Base-by-base conservation (phyloP, 2,888 invertebrate species). In the Syrphus vitripennis region DNA sequence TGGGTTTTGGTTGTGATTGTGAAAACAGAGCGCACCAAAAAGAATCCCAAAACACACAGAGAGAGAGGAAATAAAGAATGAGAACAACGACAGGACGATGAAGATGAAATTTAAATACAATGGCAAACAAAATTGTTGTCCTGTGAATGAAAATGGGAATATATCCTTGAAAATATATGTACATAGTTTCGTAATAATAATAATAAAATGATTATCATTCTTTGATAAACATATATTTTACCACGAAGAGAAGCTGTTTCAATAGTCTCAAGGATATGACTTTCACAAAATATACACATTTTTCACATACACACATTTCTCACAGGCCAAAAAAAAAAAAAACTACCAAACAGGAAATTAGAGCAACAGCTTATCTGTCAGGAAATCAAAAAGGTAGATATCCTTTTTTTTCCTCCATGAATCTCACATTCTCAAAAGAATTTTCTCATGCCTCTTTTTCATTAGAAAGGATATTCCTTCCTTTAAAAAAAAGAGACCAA, bases 361-460 rank as follows among this genome's bases (percentile, higher is more conserved):
- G 72, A 77, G 83, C 83, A 72, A 83, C 83, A 78, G 78, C 76
- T 77, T n/a, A n/a, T 16, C 55, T 55, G 55, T 31, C 55, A 26
- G 50, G 50, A 50, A 24, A 50, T 65, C 53, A 71, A 55, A 19
- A 14, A 37, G 37, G 37, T 9, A 48, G 14, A 61, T 48, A 45
- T 24, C 14, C 7, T 53, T 67, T 45, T 55, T 10, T 12, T 4
- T 55, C 31, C n/a, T 7, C 7, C 6, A 24, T 24, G 14, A 50
- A 50, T 42, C 5, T 29, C 9, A 29, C 4, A 53, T 16, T 29
- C 14, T 29, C 26, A 10, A 29, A 4, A 29, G 29, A 9, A 55
- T 53, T 53, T 53, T 14, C 2, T n/a, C n/a, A n/a, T n/a, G n/a
- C 24, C 24, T 45, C 1, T 1, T 21, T 48, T 19, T 45, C 21